Evolutionary conservation across 2,888 invertebrate species (phyloP).

Genomic region (Hyposoter didymator): DNA sequence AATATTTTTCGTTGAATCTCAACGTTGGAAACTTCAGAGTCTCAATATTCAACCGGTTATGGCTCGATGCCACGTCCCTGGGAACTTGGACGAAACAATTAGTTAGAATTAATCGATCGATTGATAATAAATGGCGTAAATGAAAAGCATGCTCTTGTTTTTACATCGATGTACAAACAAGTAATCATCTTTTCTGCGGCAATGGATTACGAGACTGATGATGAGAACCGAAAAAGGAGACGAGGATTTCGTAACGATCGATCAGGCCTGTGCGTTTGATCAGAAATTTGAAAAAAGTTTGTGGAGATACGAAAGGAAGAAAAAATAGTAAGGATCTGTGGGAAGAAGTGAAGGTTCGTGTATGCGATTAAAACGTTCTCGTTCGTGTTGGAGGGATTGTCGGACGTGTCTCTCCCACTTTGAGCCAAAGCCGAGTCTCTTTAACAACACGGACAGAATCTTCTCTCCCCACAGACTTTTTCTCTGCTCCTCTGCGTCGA

Average conservation of each 20-base stretch:
- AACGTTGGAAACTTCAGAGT: background rate
- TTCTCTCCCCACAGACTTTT: slow-evolving; percentile 50
- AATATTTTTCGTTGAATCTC: too few species aligned
- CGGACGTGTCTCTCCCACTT: slow-evolving; percentile 72
- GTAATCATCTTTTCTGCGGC: background rate
- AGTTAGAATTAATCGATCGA: background rate
- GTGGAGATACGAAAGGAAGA: slow-evolving; percentile 4
- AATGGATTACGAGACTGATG: background rate
- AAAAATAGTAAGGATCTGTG: slow-evolving; percentile 54
- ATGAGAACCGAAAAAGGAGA: slow-evolving; percentile 6
- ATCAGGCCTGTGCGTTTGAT: slow-evolving; percentile 22
- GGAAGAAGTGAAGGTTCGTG: slow-evolving; percentile 62
- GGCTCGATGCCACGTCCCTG: background rate
- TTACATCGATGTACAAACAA: slow-evolving; percentile 7
- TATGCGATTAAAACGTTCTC: slow-evolving; percentile 56
- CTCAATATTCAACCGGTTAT: background rate
- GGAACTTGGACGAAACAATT: background rate
- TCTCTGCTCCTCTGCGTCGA: slow-evolving; percentile 55
- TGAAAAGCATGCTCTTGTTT: background rate
- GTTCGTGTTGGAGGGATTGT: slow-evolving; percentile 48
- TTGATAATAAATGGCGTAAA: background rate
- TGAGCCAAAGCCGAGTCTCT: slow-evolving; percentile 72
- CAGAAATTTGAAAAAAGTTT: slow-evolving; percentile 24
- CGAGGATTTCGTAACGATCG: slow-evolving; percentile 37
- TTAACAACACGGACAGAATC: slow-evolving; percentile 63